phyloP scores from a whole-genome alignment of 2,888 invertebrate genomes.

The Thymelicus sylvestris region DNA sequence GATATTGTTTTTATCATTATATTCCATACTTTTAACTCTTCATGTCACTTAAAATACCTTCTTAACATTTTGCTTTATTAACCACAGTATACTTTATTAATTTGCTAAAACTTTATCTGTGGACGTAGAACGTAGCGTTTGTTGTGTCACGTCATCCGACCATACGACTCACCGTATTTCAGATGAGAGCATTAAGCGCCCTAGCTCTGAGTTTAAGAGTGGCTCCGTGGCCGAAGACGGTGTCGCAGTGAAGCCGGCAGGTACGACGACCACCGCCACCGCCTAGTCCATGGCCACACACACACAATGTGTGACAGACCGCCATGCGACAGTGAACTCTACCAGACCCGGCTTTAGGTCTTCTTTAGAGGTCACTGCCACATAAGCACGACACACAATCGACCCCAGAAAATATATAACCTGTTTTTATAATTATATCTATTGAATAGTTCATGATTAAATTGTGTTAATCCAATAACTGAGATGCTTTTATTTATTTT shows the following conservation, averaged over 20 bases:
- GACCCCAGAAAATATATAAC: constrained; percentile 79
- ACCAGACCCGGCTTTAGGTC: constrained; percentile 49
- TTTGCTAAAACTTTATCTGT: constrained; percentile 50
- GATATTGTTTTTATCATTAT: constrained; percentile 38
- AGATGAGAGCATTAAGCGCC: constrained; percentile 93
- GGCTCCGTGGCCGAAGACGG: constrained; percentile 79
- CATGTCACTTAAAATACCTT: not conserved
- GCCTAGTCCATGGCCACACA: constrained; percentile 78
- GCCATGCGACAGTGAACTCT: constrained; percentile 76
- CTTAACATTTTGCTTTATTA: not conserved
- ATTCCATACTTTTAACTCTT: not conserved
- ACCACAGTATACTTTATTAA: not conserved
- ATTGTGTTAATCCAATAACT: constrained; percentile 84
- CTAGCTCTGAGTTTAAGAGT: constrained; percentile 94
- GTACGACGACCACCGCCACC: constrained; percentile 76
- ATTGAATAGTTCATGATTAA: constrained; percentile 83
- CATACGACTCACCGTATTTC: constrained; percentile 80
- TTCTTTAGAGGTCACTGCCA: constrained; percentile 71
- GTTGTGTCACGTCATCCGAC: constrained; percentile 68
- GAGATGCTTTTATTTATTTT: constrained; percentile 84
- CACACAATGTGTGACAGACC: constrained; percentile 73
- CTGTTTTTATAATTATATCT: constrained; percentile 80
- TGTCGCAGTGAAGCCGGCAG: constrained; percentile 74
- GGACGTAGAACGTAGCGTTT: constrained; percentile 70
- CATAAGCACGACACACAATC: constrained; percentile 78